Evolutionary conservation across 2,113 vertebrate species (phyloP).

Genomic region (Eidolon helvum): DNA sequence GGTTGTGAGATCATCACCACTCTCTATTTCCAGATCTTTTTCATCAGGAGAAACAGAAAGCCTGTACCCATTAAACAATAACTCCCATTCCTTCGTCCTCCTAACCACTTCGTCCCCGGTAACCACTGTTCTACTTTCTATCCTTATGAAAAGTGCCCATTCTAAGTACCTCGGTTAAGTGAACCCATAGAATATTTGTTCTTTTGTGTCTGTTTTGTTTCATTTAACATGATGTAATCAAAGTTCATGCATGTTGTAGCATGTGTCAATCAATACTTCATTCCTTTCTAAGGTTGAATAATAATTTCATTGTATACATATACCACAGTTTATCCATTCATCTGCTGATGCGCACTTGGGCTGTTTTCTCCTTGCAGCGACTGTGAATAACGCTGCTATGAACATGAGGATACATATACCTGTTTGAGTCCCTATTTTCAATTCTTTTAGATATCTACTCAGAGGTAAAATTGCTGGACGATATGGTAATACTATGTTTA

Average conservation of each 20-base stretch:
- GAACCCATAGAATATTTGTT: background rate
- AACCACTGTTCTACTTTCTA: background rate
- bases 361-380: background rate
- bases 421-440: background rate
- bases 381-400: background rate
- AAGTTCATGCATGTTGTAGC: background rate
- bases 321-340: background rate
- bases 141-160: background rate
- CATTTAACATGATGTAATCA: background rate
- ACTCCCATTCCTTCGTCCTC: no score
- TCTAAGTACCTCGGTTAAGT: background rate
- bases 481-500: background rate
- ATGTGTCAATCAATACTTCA: rapidly evolving
- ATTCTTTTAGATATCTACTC: background rate
- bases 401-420: background rate
- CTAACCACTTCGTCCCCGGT: no score
- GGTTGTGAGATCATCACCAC: background rate
- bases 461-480: background rate
- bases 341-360: background rate
- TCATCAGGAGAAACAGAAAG: background rate
- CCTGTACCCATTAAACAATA: background rate
- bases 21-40: background rate
- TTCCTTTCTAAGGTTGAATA: background rate
- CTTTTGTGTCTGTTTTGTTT: background rate
- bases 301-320: rapidly evolving